These are phyloP conservation scores for Ageneiosus marmoratus DNA, from an alignment of 2,113 vertebrate species.

Conservation along the genomic window DNA sequence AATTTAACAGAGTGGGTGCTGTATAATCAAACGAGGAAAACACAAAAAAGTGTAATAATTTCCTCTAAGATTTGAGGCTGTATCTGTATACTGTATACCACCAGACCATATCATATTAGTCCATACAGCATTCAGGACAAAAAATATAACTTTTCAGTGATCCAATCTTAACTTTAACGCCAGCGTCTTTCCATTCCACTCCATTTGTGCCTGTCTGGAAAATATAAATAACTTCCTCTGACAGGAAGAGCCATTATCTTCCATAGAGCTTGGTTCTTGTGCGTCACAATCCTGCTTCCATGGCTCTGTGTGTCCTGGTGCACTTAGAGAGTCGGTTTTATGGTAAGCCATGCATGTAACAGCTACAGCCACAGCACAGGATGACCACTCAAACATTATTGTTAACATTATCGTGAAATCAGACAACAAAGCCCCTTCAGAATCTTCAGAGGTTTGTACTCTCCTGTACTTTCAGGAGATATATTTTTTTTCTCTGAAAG, in stretches of 20 bases:
- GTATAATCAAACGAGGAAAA: not conserved
- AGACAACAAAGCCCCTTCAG: not conserved
- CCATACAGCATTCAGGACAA: constrained; percentile 4
- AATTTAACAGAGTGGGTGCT: constrained; percentile 12
- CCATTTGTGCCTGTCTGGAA: constrained; percentile 9
- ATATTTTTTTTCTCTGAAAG: not conserved
- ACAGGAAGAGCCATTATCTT: constrained; percentile 54
- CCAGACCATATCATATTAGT: constrained; percentile 22
- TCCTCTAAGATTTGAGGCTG: constrained; percentile 2
- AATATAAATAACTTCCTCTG: constrained; percentile 52
- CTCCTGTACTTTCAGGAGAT: constrained; percentile 15
- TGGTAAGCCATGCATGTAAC: not conserved
- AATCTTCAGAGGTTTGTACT: not conserved
- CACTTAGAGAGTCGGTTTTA: not conserved
- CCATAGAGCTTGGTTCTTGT: constrained; percentile 16
- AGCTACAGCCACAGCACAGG: not conserved
- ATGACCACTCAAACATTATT: not conserved
- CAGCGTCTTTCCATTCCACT: not conserved
- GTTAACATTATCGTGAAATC: too few species aligned
- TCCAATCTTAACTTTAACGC: not conserved
- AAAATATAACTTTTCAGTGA: constrained; percentile 8
- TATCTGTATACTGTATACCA: not conserved
- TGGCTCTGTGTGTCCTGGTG: constrained; percentile 18
- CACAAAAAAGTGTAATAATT: constrained; percentile 21
- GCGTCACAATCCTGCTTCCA: constrained; percentile 15